Conservation (phyloP, 2,888 invertebrate genomes). For the Tridacna gigas region DNA sequence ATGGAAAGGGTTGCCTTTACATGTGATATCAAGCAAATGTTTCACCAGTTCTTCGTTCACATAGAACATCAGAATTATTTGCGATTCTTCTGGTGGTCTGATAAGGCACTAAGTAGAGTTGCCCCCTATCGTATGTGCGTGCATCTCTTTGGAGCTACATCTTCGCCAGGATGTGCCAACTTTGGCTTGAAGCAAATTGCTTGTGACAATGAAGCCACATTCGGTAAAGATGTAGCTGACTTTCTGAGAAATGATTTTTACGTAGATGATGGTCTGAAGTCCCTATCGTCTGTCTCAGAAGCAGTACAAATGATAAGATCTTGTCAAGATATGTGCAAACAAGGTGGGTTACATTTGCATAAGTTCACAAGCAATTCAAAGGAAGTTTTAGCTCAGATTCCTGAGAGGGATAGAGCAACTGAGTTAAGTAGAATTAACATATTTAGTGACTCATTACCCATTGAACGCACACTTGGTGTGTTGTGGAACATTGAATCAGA, state of each 20-base stretch:
- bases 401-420: conserved; percentile 40
- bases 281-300: conserved; percentile 16
- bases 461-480: conserved; percentile 53
- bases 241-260: conserved; percentile 37
- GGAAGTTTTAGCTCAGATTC: conserved; percentile 43
- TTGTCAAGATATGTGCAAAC: conserved; percentile 28
- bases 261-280: conserved; percentile 46
- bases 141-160: conserved; percentile 42
- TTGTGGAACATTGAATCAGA: conserved; percentile 59
- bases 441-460: conserved; percentile 30
- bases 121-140: not conserved
- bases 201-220: conserved; percentile 23
- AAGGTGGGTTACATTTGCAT: conserved; percentile 53
- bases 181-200: conserved; percentile 34
- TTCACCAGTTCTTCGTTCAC: not conserved
- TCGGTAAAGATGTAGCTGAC: conserved; percentile 14
- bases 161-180: conserved; percentile 60
- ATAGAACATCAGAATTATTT: not conserved
- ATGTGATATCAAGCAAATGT: not conserved
- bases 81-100: not conserved
- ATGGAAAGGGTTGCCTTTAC: not conserved
- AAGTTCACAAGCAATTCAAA: conserved; percentile 58
- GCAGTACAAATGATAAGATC: conserved; percentile 36
- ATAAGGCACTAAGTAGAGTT: not conserved
- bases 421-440: conserved; percentile 23